These are phyloP conservation scores for Varanus komodoensis DNA, from an alignment of 2,113 vertebrate species.

Conservation along the genomic window DNA sequence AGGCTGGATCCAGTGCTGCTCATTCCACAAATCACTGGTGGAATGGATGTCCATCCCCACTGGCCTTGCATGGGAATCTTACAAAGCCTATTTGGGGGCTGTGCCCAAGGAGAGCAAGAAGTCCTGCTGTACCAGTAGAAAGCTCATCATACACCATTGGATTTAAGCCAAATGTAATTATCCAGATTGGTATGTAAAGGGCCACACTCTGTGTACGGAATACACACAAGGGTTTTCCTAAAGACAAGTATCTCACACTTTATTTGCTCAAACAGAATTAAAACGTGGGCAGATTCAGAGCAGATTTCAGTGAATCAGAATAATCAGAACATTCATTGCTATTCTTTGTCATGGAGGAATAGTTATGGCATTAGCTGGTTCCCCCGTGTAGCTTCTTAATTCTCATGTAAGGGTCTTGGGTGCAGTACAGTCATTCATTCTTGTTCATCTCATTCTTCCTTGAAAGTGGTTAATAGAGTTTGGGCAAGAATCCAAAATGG, in stretches of 20 bases:
- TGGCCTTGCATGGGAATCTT: no score
- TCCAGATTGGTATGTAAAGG: no score
- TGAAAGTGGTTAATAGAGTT: neutral
- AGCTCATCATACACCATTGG: no score
- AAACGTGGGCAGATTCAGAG: neutral
- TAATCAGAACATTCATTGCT: neutral
- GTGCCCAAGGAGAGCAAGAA: no score
- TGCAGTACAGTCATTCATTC: neutral
- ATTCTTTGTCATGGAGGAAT: neutral
- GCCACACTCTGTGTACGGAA: neutral
- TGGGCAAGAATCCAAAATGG: neutral
- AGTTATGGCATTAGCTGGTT: neutral
- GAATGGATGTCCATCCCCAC: no score
- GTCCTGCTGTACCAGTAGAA: no score
- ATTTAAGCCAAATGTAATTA: no score
- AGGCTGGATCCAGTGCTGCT: no score
- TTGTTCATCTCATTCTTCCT: neutral
- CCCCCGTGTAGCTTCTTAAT: neutral
- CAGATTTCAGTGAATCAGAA: conserved; percentile 3
- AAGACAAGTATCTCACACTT: neutral
- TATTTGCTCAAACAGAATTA: neutral
- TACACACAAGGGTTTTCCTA: neutral
- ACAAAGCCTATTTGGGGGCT: no score
- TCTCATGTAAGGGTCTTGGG: neutral
- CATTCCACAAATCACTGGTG: no score